A percentile compares a stretch with the other conserved stretches of the same genome.
phyloP scores from a whole-genome alignment of 2,888 invertebrate genomes.

The Epinotia bilunana region DNA sequence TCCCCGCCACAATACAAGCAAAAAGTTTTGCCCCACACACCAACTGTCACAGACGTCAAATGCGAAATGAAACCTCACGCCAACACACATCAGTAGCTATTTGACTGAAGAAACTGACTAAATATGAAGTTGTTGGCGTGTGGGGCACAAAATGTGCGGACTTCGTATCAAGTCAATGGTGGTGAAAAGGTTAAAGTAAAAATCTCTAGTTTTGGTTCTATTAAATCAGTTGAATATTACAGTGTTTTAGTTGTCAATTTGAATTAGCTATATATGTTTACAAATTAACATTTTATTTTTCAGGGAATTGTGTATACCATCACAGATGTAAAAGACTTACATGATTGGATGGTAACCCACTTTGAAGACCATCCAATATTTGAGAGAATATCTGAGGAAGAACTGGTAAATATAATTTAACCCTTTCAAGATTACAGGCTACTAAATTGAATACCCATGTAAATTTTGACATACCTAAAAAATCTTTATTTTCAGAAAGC shows the following conservation, averaged over 20 bases:
- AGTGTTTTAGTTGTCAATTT: background rate
- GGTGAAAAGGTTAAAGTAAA: too few species aligned
- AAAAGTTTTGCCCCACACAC: too few species aligned
- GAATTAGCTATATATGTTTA: background rate
- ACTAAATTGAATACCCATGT: too few species aligned
- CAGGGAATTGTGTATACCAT: slow-evolving; percentile 97
- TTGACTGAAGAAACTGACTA: too few species aligned
- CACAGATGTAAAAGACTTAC: slow-evolving; percentile 98
- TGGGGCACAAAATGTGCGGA: too few species aligned
- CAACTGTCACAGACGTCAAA: too few species aligned
- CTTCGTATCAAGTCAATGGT: too few species aligned
- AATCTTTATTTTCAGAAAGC: slow-evolving; percentile 82
- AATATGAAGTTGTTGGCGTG: too few species aligned
- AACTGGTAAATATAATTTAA: slow-evolving; percentile 86
- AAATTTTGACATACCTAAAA: background rate
- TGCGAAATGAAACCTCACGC: too few species aligned
- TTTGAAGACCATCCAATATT: slow-evolving; percentile 96
- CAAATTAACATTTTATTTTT: slow-evolving; percentile 50
- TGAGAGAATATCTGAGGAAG: slow-evolving; percentile 88
- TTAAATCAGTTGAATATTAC: background rate
- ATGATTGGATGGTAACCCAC: slow-evolving; percentile 98
- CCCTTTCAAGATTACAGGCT: background rate
- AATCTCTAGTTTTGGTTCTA: background rate
- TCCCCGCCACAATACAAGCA: too few species aligned
- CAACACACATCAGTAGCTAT: too few species aligned